Base-by-base conservation (phyloP, 2,888 invertebrate species). In the Drosophila hamatofila region DNA sequence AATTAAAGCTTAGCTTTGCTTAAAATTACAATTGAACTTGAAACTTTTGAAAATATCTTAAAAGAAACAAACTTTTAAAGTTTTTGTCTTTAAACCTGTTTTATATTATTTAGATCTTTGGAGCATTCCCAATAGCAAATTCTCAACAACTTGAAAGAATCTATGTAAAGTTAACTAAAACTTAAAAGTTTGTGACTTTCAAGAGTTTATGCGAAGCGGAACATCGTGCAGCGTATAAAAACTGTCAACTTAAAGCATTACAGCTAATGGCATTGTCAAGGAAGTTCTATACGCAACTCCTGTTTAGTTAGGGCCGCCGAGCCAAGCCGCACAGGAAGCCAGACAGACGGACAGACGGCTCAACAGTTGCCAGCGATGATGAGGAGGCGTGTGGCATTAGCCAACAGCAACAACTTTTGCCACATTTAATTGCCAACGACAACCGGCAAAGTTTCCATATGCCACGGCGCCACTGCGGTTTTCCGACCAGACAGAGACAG, bases 351-450 rank as follows among this genome's bases (percentile, higher is more conserved):
- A 27, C 61, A 68, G 75, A 57, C 37, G 41, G 30, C 46, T 62
- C 46, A 59, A 41, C 41, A 44, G 66, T 44, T 66, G 57, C 60
- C 73, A 58, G n/a, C 73, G 41, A 73, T 44, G 58, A 46, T 39
- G 54, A 30, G 51, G 54, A 30, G 51, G 52, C 21, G 35, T 71
- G 59, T 72, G 69, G 74, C 56, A 69, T 78, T 61, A 74, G 79
- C 61, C 60, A 70, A n/a, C 30, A 56, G 57, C 41, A 52, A 46
- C 65, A 77, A 75, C 70, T 77, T 72, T 72, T 80, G 80, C 58
- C 73, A 59, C 56, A 73, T 78, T 70, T 79, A 81, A 79, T 79
- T 79, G 81, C 58, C 64, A 72, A 30, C 73, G 78, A 79, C 78
- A 75, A 49, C 56, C 71, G 56, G 66, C 72, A 67, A 80, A 80